Conservation (phyloP, 2,797 vertebrate species). For the Melanotaenia boesemani region DNA sequence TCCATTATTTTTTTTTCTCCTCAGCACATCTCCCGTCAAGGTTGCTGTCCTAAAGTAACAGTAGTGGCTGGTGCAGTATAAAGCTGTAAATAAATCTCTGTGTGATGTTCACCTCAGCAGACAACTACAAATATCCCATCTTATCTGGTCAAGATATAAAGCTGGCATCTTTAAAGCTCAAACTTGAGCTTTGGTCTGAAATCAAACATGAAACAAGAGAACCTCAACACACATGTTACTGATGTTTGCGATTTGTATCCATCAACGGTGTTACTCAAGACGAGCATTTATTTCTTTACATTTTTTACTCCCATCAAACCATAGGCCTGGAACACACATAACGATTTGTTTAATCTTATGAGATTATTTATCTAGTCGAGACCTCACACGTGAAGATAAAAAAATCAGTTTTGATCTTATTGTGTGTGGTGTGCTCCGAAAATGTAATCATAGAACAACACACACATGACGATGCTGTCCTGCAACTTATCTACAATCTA, state of each 20-base stretch:
- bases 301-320: neutral
- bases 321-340: neutral
- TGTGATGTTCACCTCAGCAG: constrained; percentile 30
- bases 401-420: no score
- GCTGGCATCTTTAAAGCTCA: neutral
- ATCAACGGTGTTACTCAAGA: neutral
- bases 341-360: no score
- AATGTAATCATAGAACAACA: no score
- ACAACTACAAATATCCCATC: neutral
- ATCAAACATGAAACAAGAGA: neutral
- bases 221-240: neutral
- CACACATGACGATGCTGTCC: no score
- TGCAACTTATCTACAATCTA: no score
- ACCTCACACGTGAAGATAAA: no score
- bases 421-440: no score
- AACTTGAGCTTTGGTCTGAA: constrained; percentile 9
- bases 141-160: neutral
- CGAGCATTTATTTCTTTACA: neutral
- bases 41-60: constrained; percentile 61
- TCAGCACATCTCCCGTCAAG: constrained; percentile 51
- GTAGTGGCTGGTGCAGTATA: constrained; percentile 36
- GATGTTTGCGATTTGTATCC: neutral
- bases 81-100: constrained; percentile 62
- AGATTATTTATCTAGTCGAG: no score
- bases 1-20: constrained; percentile 33